phyloP scores from a whole-genome alignment of 2,113 vertebrate species.

The Bufo gargarizans region DNA sequence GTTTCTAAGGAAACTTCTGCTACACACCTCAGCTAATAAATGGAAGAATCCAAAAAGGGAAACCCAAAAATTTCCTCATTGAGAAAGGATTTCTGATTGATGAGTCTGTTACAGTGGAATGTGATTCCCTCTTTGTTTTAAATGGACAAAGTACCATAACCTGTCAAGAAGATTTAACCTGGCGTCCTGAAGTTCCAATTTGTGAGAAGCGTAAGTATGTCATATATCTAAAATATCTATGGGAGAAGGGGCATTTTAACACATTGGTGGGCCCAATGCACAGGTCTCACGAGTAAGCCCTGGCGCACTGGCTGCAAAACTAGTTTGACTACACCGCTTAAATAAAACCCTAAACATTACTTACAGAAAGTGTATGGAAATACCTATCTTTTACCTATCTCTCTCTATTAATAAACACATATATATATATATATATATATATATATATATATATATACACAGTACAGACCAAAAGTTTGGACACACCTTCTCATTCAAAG shows the following conservation, averaged over 20 bases:
- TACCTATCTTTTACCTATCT: too few relatives aligned
- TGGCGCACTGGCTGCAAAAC: too few relatives aligned
- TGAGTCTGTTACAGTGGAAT: background rate
- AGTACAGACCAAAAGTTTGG: too few relatives aligned
- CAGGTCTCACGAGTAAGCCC: too few relatives aligned
- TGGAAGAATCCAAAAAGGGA: background rate
- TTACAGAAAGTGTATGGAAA: too few relatives aligned
- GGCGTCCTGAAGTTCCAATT: conserved; percentile 20
- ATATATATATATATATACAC: too few relatives aligned
- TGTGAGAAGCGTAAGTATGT: conserved; percentile 14
- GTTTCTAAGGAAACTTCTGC: background rate
- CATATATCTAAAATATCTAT: background rate
- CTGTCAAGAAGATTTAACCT: background rate
- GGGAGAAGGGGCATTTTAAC: background rate
- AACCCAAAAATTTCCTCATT: background rate
- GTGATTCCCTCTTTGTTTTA: background rate
- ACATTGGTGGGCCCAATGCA: too few relatives aligned
- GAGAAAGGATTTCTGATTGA: background rate
- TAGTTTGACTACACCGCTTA: too few relatives aligned
- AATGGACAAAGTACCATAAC: background rate
- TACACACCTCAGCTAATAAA: background rate
- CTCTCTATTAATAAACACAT: too few relatives aligned
- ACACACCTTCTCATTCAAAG: too few relatives aligned
- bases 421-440: too few relatives aligned
- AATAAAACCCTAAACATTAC: too few relatives aligned